These are phyloP conservation scores for Temnothorax unifasciatus DNA, from an alignment of 2,888 invertebrate genomes.

Conservation along the genomic window DNA sequence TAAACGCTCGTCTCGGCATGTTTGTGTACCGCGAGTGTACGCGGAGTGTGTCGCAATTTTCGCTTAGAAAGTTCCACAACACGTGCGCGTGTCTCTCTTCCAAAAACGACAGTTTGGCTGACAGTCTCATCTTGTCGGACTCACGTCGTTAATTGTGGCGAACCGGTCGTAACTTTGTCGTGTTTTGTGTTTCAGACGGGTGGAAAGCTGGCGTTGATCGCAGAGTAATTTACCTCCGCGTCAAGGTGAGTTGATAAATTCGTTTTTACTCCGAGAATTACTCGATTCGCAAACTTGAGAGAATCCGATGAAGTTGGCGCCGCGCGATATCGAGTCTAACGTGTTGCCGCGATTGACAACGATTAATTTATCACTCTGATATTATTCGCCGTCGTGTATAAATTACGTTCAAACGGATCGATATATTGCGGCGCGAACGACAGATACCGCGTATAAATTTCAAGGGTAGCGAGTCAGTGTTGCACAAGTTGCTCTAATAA, in stretches of 20 bases:
- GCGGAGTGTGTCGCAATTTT: not conserved
- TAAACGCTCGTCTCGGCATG: not conserved
- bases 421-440: not conserved
- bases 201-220: constrained; percentile 39
- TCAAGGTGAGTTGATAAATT: constrained; percentile 56
- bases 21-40: not conserved
- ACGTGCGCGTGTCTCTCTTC: not conserved
- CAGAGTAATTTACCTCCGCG: constrained; percentile 43
- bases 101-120: constrained; percentile 36
- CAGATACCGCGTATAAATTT: not conserved
- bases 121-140: constrained; percentile 15
- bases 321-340: constrained; percentile 5
- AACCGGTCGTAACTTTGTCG: constrained; percentile 28
- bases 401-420: constrained; percentile 9
- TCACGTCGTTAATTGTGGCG: constrained; percentile 21
- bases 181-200: constrained; percentile 57
- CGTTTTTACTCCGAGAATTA: constrained; percentile 25
- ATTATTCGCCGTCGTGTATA: not conserved
- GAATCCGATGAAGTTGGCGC: not conserved
- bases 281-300: not conserved
- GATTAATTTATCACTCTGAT: not conserved
- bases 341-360: not conserved
- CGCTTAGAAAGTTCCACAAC: constrained; percentile 16
- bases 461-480: constrained; percentile 25
- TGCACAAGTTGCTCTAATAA: constrained; percentile 12